Evolutionary conservation across 2,888 invertebrate species (phyloP), one percentile per base, ranked within the genome.

Genomic region (Acanthacorydalis orientalis): DNA sequence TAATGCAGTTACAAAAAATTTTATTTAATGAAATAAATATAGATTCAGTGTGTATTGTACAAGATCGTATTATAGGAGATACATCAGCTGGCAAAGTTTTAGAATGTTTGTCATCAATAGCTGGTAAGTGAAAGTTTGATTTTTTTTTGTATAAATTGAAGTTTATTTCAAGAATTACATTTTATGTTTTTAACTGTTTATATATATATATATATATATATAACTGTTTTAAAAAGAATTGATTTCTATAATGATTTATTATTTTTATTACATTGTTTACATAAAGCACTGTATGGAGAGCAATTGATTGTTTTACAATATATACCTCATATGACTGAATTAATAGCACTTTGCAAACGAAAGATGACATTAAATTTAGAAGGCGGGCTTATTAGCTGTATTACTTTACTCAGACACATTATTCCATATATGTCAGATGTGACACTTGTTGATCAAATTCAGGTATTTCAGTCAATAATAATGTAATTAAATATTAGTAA

Each of bases 231-330:
- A 4, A 23, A 23, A 23, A 23, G n/a, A n/a, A n/a, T n/a, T n/a
- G n/a, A n/a, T n/a, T n/a, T n/a, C n/a, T n/a, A n/a, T n/a, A n/a
- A n/a, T n/a, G n/a, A n/a, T n/a, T n/a, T n/a, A n/a, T n/a, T n/a
- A n/a, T n/a, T n/a, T 23, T 23, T 23, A 23, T 23, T 23, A 23
- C 6, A 23, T 45, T 42, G 43, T 47, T 50, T 48, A 32, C 50
- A 67, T 68, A 2, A 60, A 81, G 84, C 77, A 38, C 70, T 91
- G 57, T 91, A 89, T 63, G 91, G 90, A 23, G 89, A 90, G 59
- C 86, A 89, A 58, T 75, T 92, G 50, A 83, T 92, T 57, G 71
- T 91, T 53, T 70, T 86, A 54, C 93, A 93, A 64, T 93, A 92
- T 65, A 69, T 93, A 52, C 89, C 91, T 0, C 90, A 91, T 60